These are phyloP conservation scores for Chirona hameri DNA, from an alignment of 2,888 invertebrate genomes.

Conservation along the genomic window DNA sequence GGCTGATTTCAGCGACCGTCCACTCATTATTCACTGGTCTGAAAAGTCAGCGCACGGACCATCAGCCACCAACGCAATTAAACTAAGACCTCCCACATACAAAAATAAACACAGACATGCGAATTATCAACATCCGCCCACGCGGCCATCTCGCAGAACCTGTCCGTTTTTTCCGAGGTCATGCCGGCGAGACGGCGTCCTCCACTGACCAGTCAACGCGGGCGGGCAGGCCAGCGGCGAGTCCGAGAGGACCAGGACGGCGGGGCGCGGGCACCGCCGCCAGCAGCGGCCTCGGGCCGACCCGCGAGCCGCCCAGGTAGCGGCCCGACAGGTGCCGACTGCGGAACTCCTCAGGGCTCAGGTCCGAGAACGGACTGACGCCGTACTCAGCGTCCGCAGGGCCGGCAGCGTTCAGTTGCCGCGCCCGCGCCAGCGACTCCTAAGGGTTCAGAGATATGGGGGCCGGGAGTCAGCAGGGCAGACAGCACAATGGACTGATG, in stretches of 20 bases:
- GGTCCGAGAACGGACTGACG: slow-evolving; percentile 59
- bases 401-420: not conserved
- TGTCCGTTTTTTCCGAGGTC: not conserved
- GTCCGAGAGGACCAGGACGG: not conserved
- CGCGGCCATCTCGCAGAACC: not conserved
- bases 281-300: not conserved
- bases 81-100: not conserved
- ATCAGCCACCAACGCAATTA: no score
- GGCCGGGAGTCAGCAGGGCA: no score
- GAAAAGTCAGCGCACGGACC: no score
- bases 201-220: not conserved
- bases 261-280: not conserved
- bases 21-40: no score
- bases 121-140: not conserved
- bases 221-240: not conserved
- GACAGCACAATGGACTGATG: no score
- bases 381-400: slow-evolving; percentile 54
- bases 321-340: slow-evolving; percentile 48
- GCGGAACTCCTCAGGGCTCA: slow-evolving; percentile 59
- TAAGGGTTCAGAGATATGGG: not conserved
- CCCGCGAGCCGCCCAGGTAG: not conserved
- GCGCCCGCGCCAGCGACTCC: not conserved
- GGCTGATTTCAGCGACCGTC: no score
- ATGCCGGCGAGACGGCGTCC: not conserved
- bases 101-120: not conserved